A percentile compares a stretch with the other conserved stretches of the same genome.
phyloP scores from a whole-genome alignment of 2,888 invertebrate species.

The Polietes domitor region DNA sequence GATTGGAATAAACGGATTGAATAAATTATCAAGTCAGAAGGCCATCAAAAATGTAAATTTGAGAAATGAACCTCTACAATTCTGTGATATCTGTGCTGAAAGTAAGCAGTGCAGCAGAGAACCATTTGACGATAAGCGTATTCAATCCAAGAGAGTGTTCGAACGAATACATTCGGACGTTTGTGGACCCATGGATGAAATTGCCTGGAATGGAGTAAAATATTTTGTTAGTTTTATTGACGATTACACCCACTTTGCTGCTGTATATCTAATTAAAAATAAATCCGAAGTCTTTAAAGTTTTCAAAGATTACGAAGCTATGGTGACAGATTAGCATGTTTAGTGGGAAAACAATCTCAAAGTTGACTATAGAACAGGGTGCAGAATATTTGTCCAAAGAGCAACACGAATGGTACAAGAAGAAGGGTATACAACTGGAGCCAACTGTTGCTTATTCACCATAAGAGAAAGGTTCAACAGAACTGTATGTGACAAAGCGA shows the following conservation, averaged over 20 bases:
- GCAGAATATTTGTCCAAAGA: background rate
- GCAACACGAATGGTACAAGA: background rate
- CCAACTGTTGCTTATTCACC: background rate
- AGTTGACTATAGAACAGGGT: constrained; percentile 12
- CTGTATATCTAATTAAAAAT: background rate
- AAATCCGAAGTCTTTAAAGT: constrained; percentile 13
- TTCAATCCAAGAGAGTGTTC: background rate
- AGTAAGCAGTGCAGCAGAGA: constrained; percentile 12
- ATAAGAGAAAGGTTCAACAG: background rate
- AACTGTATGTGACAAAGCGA: background rate
- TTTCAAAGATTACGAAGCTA: background rate
- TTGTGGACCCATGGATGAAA: constrained; percentile 32
- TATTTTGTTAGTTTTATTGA: background rate
- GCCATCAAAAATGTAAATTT: background rate
- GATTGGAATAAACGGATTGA: background rate
- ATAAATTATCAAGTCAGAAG: background rate
- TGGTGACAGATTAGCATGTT: background rate
- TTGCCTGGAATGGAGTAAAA: constrained; percentile 19
- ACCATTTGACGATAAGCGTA: constrained; percentile 30
- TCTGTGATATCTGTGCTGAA: constrained; percentile 2
- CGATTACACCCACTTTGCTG: constrained; percentile 9
- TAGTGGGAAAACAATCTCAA: background rate
- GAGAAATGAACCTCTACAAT: background rate
- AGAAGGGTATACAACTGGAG: background rate
- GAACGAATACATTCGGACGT: constrained; percentile 52